Evolutionary conservation across 2,888 invertebrate genomes (phyloP).

Genomic region (Chymomyza fuscimana): DNA sequence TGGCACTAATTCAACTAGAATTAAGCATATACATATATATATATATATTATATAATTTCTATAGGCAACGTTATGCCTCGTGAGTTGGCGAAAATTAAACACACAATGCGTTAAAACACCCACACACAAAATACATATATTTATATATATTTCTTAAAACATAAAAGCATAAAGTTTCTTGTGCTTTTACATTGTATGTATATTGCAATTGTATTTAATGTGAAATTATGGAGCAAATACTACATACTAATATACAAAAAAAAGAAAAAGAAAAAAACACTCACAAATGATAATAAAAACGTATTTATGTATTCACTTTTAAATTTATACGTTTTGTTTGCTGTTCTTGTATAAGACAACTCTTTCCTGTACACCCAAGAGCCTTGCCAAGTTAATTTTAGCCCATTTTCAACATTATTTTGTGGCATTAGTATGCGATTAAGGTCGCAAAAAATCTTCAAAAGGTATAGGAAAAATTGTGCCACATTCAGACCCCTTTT

Average conservation of each 20-base stretch:
- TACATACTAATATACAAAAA: conserved; percentile 19
- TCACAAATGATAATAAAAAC: conserved; percentile 57
- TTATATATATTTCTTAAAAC: conserved; percentile 8
- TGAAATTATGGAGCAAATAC: conserved; percentile 29
- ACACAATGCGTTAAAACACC: not conserved
- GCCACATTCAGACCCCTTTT: no score
- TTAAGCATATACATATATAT: conserved; percentile 4
- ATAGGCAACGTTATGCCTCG: conserved; percentile 38
- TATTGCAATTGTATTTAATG: conserved; percentile 56
- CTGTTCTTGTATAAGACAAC: no score
- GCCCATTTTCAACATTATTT: no score
- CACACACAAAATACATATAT: conserved; percentile 11
- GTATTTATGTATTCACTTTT: conserved; percentile 52
- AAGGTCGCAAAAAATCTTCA: no score
- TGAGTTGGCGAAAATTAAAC: not conserved
- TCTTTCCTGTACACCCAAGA: no score
- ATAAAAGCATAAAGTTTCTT: not conserved
- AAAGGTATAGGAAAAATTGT: no score
- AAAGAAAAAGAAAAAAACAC: not conserved
- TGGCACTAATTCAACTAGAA: conserved; percentile 2
- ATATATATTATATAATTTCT: conserved; percentile 25
- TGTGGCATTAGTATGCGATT: no score
- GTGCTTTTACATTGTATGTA: conserved; percentile 27
- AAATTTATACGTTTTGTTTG: not conserved
- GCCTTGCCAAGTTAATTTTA: no score